A percentile compares a stretch with the other conserved stretches of the same genome.
Conservation (phyloP, 2,888 invertebrate species). For the Myopa tessellatipennis region DNA sequence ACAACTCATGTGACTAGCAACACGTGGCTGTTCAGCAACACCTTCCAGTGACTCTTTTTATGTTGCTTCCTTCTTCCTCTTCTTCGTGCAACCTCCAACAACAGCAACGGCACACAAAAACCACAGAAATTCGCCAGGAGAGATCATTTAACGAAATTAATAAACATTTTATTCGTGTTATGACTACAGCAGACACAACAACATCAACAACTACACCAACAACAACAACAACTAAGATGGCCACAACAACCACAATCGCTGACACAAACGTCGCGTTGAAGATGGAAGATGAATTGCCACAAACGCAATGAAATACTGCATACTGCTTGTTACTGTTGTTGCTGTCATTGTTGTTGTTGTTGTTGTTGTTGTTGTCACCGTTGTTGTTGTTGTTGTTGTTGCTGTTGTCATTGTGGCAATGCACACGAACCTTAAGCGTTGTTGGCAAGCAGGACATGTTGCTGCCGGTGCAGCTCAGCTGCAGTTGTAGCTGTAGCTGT, state of each 20-base stretch:
- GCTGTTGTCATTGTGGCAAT: slow-evolving; percentile 12
- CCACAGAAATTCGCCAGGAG: slow-evolving; percentile 9
- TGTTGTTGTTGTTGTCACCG: slow-evolving; percentile 17
- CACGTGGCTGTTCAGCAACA: slow-evolving; percentile 27
- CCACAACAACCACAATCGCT: background rate
- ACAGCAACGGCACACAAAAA: background rate
- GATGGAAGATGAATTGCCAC: slow-evolving; percentile 41
- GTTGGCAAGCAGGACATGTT: slow-evolving; percentile 44
- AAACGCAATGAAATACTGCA: slow-evolving; percentile 18
- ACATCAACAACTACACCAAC: slow-evolving; percentile 17
- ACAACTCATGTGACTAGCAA: slow-evolving; percentile 44
- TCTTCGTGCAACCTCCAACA: background rate
- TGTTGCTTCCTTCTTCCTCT: background rate
- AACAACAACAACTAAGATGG: slow-evolving; percentile 8
- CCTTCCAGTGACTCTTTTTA: background rate
- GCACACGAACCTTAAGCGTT: slow-evolving; percentile 12
- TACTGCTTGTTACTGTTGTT: background rate
- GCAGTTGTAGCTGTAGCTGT: background rate
- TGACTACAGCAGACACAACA: slow-evolving; percentile 35
- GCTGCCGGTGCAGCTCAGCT: background rate
- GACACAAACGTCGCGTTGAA: slow-evolving; percentile 12
- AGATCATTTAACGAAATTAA: slow-evolving; percentile 24
- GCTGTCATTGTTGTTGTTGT: slow-evolving; percentile 17
- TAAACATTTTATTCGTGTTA: slow-evolving; percentile 30
- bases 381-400: slow-evolving; percentile 7